phyloP scores from a whole-genome alignment of 2,888 invertebrate species.

The Meteorus colon region DNA sequence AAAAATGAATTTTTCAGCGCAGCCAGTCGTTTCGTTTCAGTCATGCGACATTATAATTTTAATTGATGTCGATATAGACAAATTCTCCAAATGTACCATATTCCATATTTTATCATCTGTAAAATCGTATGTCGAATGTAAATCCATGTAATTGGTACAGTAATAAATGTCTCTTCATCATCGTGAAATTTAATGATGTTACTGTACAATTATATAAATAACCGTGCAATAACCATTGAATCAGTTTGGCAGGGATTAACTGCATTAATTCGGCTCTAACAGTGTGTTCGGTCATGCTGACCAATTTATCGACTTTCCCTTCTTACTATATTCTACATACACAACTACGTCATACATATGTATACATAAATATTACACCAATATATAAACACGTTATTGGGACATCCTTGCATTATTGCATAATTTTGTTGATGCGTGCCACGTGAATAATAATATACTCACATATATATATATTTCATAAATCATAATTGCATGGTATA shows the following conservation, averaged over 20 bases:
- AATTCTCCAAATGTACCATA: no score
- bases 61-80: no score
- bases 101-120: background rate
- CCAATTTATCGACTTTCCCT: slow-evolving; percentile 7
- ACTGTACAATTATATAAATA: background rate
- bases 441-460: background rate
- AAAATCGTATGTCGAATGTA: background rate
- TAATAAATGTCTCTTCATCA: no score
- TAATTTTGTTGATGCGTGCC: background rate
- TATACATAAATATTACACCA: background rate
- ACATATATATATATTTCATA: background rate
- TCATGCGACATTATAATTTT: no score
- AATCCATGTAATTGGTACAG: no score
- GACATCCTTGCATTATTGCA: background rate
- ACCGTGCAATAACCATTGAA: background rate
- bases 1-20: no score
- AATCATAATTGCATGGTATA: background rate
- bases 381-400: background rate
- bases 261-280: background rate
- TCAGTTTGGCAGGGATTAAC: background rate
- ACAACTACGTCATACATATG: background rate
- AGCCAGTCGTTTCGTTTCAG: no score
- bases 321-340: background rate
- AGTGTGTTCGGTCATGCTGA: background rate
- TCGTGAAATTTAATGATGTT: no score